Percentiles rank a stretch among this genome's conserved stretches.
These are phyloP conservation scores for Coendou prehensilis DNA, from an alignment of 2,797 vertebrate genomes.

Conservation along the genomic window DNA sequence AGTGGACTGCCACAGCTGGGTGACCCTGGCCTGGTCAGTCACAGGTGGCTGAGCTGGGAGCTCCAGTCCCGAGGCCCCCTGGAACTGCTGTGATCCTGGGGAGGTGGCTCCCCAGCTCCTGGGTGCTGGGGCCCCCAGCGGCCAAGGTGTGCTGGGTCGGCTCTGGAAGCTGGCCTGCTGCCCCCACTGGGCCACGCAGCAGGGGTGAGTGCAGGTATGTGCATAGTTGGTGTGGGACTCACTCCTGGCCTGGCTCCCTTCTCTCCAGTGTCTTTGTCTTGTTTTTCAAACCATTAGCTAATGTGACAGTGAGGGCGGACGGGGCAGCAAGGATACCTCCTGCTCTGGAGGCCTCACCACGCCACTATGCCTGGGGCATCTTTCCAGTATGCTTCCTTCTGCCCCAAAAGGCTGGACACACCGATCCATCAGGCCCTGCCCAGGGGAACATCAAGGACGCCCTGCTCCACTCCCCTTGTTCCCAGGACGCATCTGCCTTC, in stretches of 20 bases:
- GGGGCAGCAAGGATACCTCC: background rate
- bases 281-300: background rate
- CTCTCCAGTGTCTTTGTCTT: background rate
- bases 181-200: background rate
- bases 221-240: background rate
- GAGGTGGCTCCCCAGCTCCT: background rate
- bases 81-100: too few species aligned
- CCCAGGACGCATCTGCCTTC: slow-evolving; percentile 79
- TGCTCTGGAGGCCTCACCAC: slow-evolving; percentile 33
- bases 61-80: background rate
- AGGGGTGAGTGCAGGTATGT: background rate
- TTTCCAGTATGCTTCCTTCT: slow-evolving; percentile 65
- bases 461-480: background rate
- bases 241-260: background rate
- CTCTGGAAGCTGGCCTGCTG: slow-evolving; percentile 5
- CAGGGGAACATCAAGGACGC: slow-evolving; percentile 84
- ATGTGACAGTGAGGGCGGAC: background rate
- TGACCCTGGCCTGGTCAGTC: background rate
- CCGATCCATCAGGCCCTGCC: slow-evolving; percentile 79
- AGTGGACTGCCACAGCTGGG: background rate
- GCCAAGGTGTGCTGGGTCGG: background rate
- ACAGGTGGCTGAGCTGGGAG: background rate
- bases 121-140: background rate
- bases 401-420: slow-evolving; percentile 77
- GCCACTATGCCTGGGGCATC: slow-evolving; percentile 47